Evolutionary conservation across 2,888 invertebrate genomes (phyloP), one percentile per base, ranked within the genome.

Genomic region (Drosophila longiperda): DNA sequence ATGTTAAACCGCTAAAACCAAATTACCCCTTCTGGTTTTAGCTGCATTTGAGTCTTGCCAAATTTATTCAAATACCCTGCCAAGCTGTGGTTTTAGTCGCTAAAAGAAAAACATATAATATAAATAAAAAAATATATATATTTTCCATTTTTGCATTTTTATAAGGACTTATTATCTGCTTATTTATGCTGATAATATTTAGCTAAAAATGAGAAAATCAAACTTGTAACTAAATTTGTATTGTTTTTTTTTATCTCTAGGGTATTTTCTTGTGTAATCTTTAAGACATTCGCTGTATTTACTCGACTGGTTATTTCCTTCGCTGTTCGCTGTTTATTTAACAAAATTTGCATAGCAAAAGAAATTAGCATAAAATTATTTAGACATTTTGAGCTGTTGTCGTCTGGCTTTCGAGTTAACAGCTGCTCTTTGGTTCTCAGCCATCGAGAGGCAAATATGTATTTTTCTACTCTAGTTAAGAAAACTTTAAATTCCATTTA

Each of bases 301-400:
- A 60, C 59, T 34, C 50, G 48, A 49, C 45, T 70, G 57, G 61
- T 49, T 71, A 60, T 74, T 75, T 69, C 54, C 69, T 69, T 66
- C 50, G 67, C 62, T 53, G 70, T 68, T 80, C 66, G 72, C 81
- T 84, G 89, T 83, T 83, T 83, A 76, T 81, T 60, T 62, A 62
- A 64, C 40, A 23, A 68, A 80, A 90, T 89, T 89, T 87, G 83
- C 88, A 89, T 89, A 77, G 68, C 71, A 85, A 89, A 80, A 74
- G 77, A 75, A 89, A 85, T 89, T 89, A 87, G 82, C 90, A 89
- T 89, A 83, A 87, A 85, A 90, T 90, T 87, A 79, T 82, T 78
- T 73, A 72, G 78, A 85, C 85, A 78, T 69, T 80, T 78, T 69
- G 67, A 73, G 73, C 67, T 64, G 29, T 72, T 71, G 66, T 81